Base-by-base conservation (phyloP, 2,888 invertebrate species). In the Ormyrus rosae region DNA sequence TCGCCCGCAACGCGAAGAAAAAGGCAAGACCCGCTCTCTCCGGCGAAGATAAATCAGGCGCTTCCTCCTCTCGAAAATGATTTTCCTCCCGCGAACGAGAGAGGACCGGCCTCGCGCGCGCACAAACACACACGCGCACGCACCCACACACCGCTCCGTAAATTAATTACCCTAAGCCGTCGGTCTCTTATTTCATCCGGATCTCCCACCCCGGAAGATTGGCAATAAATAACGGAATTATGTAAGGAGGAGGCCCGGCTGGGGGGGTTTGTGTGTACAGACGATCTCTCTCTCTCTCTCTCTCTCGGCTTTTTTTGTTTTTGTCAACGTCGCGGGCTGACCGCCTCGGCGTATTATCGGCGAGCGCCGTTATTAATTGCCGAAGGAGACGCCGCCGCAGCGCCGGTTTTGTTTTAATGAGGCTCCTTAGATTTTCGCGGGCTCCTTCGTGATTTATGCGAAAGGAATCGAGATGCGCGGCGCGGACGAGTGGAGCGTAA, bases 151-250 rank as follows among this genome's bases (percentile, higher is more conserved):
- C 68, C 77, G 80, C 83, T 82, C 84, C 72, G 82, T 81, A 86
- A 86, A 87, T 87, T 87, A 87, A 87, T 87, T 87, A 86, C 82
- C 84, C 83, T 84, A 86, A 86, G 85, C 82, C 84, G 80, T 63
- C 77, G 77, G 83, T 81, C 84, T 84, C 84, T 83, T 84, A 83
- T 84, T 85, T 84, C 84, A 72, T 83, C 81, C 78, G 69, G 74
- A 71, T 74, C 11, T 74, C 11, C 3, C 19, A 8, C 55, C 46
- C 60, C 81, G 83, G 77, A 83, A 84, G 86, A 86, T 85, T 84
- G 86, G 85, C 86, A 83, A 87, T 87, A 87, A 87, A 87, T 87
- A 87, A 87, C 86, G 86, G 86, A 87, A 87, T 87, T 86, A 87
- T 85, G 86, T 87, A 86, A 86, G 86, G 46, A 55, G 46, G 83